Evolutionary conservation across 2,888 invertebrate species (phyloP).

Genomic region (Spatulosminthurus flaviceps): DNA sequence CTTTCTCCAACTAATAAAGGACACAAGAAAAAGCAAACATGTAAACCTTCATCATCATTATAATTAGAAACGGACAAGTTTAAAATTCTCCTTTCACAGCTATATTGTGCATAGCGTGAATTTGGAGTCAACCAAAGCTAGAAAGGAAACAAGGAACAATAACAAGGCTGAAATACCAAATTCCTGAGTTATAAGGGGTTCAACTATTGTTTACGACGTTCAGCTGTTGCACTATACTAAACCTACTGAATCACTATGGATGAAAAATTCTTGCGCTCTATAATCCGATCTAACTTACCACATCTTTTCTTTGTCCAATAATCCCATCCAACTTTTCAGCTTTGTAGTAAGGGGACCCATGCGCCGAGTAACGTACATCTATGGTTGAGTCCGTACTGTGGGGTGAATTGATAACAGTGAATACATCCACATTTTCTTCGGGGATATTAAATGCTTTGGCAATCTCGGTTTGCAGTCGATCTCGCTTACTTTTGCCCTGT

Average conservation of each 20-base stretch:
- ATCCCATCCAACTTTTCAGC: slow-evolving; percentile 88
- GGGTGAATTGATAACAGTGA: slow-evolving; percentile 83
- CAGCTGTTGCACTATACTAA: neutral
- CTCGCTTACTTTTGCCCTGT: slow-evolving; percentile 77
- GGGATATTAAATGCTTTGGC: slow-evolving; percentile 80
- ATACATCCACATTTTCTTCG: slow-evolving; percentile 87
- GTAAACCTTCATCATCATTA: slow-evolving; percentile 29
- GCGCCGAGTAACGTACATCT: slow-evolving; percentile 91
- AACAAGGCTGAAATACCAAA: neutral
- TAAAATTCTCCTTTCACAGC: no score
- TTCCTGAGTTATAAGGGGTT: no score
- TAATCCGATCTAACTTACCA: slow-evolving; percentile 63
- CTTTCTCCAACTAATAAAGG: slow-evolving; percentile 71
- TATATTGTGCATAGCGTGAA: no score
- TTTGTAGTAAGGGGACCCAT: slow-evolving; percentile 92
- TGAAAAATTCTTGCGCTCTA: slow-evolving; percentile 8
- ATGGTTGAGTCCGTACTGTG: slow-evolving; percentile 69
- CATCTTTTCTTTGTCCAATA: slow-evolving; percentile 76
- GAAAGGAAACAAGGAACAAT: neutral
- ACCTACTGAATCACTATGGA: neutral
- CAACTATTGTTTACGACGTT: neutral
- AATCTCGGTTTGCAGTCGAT: slow-evolving; percentile 73
- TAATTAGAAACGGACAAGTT: no score
- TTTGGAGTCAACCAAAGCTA: neutral
- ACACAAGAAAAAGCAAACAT: slow-evolving; percentile 47